A percentile compares a stretch with the other conserved stretches of the same genome.
phyloP scores from a whole-genome alignment of 2,797 vertebrate genomes.

The Parauchenoglanis punctatus region DNA sequence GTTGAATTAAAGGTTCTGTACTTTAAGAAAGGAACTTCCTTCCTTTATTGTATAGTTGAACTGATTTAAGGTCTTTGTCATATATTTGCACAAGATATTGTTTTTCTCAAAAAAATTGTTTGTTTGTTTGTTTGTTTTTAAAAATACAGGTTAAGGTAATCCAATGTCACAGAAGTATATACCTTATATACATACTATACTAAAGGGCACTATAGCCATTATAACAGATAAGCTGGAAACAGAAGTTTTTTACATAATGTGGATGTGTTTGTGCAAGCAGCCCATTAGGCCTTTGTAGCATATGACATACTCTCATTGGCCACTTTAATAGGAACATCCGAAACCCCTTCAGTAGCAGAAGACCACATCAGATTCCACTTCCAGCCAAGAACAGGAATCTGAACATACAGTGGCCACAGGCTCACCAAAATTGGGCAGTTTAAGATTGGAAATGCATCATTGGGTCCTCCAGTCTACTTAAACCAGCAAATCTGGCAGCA shows the following conservation, averaged over 20 bases:
- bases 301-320: neutral
- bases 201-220: neutral
- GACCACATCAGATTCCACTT: neutral
- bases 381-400: neutral
- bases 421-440: neutral
- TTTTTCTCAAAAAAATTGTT: neutral
- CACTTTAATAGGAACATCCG: neutral
- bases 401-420: neutral
- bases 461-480: neutral
- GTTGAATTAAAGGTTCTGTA: neutral
- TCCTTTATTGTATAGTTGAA: neutral
- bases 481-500: neutral
- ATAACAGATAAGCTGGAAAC: neutral
- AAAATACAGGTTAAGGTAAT: neutral
- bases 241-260: neutral
- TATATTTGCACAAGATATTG: neutral
- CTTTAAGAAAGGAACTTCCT: neutral
- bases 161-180: neutral
- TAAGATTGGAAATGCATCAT: neutral
- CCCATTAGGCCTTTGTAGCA: neutral
- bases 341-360: neutral
- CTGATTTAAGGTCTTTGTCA: neutral
- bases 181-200: no score
- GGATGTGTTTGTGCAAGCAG: neutral
- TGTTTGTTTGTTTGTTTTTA: neutral